Base-by-base conservation (phyloP, 2,113 vertebrate species). In the Scopus umbretta region DNA sequence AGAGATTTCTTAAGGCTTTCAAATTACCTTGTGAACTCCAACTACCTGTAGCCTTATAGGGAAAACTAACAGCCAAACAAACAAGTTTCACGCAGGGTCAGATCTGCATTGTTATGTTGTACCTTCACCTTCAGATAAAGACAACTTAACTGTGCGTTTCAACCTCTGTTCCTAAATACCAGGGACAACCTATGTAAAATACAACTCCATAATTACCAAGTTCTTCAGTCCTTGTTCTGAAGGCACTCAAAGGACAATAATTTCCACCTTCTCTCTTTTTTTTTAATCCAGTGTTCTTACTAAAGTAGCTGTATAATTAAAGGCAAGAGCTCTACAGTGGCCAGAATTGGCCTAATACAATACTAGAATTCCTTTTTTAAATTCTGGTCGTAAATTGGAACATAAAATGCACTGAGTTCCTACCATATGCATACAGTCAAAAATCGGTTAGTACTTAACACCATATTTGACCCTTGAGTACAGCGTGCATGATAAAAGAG, bases 1-100 rank as follows among this genome's bases (percentile, higher is more conserved):
- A 76, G 42, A 70, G 70, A 90, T 93, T 95, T 90, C 86, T 63
- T 90, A 88, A 87, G n/a, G 71, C 45, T 89, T 95, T 81, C 43
- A 72, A 85, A 94, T 50, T 76, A 92, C 55, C 30, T 43, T 78
- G 55, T 90, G 86, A 95, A 94, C 91, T 82, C 86, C 47, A 61
- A 79, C 2, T 25, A 73, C 71, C 62, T 68, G 42, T 30, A 81
- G 66, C 83, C 66, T 85, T 53, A 62, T 45, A 86, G 27, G 16
- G n/a, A 89, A 80, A 79, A 63, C 47, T 59, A 81, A 92, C 32
- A 89, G 80, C 65, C 68, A 55, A 55, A 6, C 74, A 80, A 83
- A 36, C 5, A 42, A n/a, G 47, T 68, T 88, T 66, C 70, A 87
- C 38, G 40, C 1, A 1, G 55, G 66, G 73, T 62, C 49, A 91